Evolutionary conservation across 2,888 invertebrate species (phyloP).

Genomic region (Frankliniella intonsa): DNA sequence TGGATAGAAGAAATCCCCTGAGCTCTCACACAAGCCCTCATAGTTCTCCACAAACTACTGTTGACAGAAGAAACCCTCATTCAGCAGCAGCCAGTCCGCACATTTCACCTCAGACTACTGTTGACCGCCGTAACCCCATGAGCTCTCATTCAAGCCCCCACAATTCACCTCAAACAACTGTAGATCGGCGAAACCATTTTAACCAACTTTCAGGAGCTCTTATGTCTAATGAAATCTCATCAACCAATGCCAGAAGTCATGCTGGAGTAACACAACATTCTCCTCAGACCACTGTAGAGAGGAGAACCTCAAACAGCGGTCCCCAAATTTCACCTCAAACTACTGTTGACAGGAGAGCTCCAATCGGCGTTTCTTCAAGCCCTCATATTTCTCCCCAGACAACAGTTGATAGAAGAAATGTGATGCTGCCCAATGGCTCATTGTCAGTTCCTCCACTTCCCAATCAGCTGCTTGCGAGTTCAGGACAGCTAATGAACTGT

Average conservation of each 20-base stretch:
- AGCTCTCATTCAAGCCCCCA: slow-evolving; percentile 1
- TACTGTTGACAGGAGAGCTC: neutral
- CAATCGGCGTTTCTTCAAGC: neutral
- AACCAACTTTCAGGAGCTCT: neutral
- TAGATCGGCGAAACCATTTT: neutral
- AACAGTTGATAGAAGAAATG: neutral
- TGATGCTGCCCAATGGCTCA: neutral
- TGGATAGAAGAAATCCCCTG: neutral
- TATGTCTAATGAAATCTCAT: neutral
- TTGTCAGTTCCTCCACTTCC: neutral
- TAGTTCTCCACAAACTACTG: neutral
- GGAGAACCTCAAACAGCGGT: neutral
- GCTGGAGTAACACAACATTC: neutral
- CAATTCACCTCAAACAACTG: neutral
- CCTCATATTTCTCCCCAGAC: neutral
- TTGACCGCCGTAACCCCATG: neutral
- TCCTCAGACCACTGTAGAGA: slow-evolving; percentile 7
- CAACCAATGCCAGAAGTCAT: neutral
- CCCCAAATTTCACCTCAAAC: neutral
- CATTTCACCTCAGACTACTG: neutral
- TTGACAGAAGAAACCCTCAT: neutral
- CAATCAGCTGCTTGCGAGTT: neutral
- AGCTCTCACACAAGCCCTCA: neutral
- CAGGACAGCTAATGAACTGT: neutral
- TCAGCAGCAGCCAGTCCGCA: neutral